Conservation (phyloP, 2,113 vertebrate species). For the Microtus richardsoni region DNA sequence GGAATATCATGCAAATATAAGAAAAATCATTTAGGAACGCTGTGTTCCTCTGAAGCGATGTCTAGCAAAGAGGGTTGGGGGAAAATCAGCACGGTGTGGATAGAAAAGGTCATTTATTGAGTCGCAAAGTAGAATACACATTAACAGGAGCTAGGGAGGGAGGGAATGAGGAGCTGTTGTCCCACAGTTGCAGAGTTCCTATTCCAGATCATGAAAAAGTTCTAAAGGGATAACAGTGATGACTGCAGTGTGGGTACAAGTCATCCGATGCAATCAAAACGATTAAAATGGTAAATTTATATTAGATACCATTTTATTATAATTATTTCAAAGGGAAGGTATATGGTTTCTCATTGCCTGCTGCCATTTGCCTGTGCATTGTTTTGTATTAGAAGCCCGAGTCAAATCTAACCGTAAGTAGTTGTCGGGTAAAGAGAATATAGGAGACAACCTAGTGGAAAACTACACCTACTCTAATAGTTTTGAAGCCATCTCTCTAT, state of each 20-base stretch:
- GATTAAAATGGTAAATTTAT: background rate
- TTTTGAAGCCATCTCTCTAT: background rate
- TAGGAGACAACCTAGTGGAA: background rate
- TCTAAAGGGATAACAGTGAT: background rate
- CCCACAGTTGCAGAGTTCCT: background rate
- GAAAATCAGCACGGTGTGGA: background rate
- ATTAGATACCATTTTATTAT: background rate
- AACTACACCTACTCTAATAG: background rate
- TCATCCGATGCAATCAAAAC: background rate
- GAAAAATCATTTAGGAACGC: background rate
- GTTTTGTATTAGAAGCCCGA: constrained; percentile 2
- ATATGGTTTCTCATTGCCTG: background rate
- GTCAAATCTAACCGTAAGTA: background rate
- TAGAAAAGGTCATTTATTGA: background rate
- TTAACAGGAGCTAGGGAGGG: background rate
- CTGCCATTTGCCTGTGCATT: background rate
- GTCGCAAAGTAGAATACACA: background rate
- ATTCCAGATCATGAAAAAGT: background rate
- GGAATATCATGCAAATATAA: background rate
- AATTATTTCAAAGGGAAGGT: background rate
- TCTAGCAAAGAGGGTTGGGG: background rate
- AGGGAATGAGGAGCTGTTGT: background rate
- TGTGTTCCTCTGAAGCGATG: background rate
- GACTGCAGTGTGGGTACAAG: background rate
- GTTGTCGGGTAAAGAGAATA: background rate